phyloP scores from a whole-genome alignment of 1,140 invertebrate genomes.

The Portunus trituberculatus region DNA sequence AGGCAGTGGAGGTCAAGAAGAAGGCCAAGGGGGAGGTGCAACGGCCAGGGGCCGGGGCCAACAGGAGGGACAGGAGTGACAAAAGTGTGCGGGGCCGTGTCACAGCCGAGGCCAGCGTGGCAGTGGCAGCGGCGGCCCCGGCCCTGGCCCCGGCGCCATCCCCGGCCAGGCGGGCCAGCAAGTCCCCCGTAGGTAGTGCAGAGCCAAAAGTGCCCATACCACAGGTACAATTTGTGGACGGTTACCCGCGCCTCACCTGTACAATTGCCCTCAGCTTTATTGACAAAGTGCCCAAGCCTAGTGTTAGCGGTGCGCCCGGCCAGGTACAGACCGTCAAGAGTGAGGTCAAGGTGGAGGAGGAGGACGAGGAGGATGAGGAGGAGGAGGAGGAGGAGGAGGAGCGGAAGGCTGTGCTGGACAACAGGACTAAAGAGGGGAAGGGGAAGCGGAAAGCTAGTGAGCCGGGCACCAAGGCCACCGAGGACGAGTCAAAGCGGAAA shows the following conservation, averaged over 20 bases:
- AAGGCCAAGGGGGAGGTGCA: background rate
- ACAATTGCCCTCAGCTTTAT: constrained; percentile 74
- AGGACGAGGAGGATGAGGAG: background rate
- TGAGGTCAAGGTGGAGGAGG: background rate
- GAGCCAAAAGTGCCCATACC: constrained; percentile 74
- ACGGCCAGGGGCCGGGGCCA: background rate
- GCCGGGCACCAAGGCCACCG: constrained; percentile 50
- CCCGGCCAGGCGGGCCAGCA: background rate
- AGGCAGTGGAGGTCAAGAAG: background rate
- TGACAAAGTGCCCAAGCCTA: constrained; percentile 73
- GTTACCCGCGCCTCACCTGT: constrained; percentile 59
- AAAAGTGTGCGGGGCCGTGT: constrained; percentile 56
- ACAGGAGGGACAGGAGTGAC: constrained; percentile 44
- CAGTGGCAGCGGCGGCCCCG: constrained; percentile 1
- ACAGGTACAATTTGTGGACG: constrained; percentile 62
- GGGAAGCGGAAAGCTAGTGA: constrained; percentile 69
- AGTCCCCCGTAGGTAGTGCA: constrained; percentile 70
- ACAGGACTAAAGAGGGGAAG: constrained; percentile 71
- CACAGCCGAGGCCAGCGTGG: constrained; percentile 23
- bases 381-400: constrained; percentile 55
- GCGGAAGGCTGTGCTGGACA: constrained; percentile 66
- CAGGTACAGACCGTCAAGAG: background rate
- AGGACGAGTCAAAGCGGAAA: constrained; percentile 61
- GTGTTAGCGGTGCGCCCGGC: constrained; percentile 57
- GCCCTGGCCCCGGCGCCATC: background rate